Evolutionary conservation across 2,113 vertebrate genomes (phyloP).

Genomic region (Carassius auratus): DNA sequence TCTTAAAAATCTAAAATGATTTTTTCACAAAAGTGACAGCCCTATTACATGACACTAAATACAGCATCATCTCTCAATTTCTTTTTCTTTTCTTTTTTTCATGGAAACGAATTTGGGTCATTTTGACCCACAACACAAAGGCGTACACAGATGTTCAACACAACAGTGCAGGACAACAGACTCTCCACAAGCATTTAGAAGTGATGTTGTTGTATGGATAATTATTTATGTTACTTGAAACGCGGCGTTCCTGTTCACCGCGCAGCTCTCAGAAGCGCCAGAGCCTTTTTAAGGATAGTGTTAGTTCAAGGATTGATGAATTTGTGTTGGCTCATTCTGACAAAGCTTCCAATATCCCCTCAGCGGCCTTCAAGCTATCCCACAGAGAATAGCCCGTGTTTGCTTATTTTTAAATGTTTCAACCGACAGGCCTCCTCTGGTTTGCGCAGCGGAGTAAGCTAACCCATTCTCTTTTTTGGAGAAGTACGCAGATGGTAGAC

Average conservation of each 20-base stretch:
- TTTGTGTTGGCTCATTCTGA: constrained; percentile 43
- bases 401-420: constrained; percentile 51
- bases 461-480: constrained; percentile 52
- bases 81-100: too few species aligned
- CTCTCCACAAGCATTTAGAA: neutral
- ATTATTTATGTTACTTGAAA: constrained; percentile 11
- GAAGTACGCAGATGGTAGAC: constrained; percentile 67
- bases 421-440: constrained; percentile 27
- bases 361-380: constrained; percentile 27
- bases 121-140: too few species aligned
- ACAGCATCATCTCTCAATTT: too few species aligned
- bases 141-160: too few species aligned
- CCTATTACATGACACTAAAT: too few species aligned
- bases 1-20: too few species aligned
- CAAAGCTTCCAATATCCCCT: constrained; percentile 46
- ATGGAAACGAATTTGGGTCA: too few species aligned
- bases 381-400: constrained; percentile 33
- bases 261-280: neutral
- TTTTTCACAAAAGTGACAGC: too few species aligned
- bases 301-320: constrained; percentile 47
- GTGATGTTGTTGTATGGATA: constrained; percentile 3
- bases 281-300: constrained; percentile 23
- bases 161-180: too few species aligned
- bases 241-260: neutral
- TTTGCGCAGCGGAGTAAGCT: constrained; percentile 14